These are phyloP conservation scores for Deroplatys truncata DNA, from an alignment of 2,888 invertebrate genomes.

Conservation along the genomic window DNA sequence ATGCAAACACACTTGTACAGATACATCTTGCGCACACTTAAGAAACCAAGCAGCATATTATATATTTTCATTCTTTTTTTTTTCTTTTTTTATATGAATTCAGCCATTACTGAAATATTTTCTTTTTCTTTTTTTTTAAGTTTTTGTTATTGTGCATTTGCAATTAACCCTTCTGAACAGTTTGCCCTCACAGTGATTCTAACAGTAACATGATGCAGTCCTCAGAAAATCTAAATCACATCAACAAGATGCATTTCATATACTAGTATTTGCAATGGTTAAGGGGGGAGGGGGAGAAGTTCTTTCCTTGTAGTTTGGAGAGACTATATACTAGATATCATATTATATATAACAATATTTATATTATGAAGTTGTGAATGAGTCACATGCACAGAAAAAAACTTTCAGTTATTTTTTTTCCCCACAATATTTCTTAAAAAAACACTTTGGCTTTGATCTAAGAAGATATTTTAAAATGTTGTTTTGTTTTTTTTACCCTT, in stretches of 20 bases:
- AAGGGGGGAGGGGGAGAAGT: constrained; percentile 35
- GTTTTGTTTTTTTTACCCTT: not conserved
- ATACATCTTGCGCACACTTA: constrained; percentile 37
- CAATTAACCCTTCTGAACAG: constrained; percentile 1
- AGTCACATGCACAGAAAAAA: constrained; percentile 45
- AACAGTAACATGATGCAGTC: constrained; percentile 32
- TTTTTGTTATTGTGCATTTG: constrained; percentile 20
- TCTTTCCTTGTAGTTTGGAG: constrained; percentile 25
- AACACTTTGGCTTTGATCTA: constrained; percentile 49
- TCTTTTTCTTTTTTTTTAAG: constrained; percentile 2
- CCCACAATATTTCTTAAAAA: constrained; percentile 22
- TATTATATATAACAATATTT: constrained; percentile 54
- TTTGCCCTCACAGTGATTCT: constrained; percentile 15
- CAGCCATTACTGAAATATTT: constrained; percentile 20
- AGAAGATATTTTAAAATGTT: constrained; percentile 41
- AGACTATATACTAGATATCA: constrained; percentile 32
- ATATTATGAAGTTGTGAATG: constrained; percentile 46
- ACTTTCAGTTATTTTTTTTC: not conserved
- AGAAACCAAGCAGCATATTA: constrained; percentile 48
- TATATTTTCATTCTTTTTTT: constrained; percentile 39
- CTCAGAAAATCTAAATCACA: constrained; percentile 43
- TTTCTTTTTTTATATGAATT: constrained; percentile 35
- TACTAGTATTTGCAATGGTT: constrained; percentile 37
- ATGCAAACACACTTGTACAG: constrained; percentile 35
- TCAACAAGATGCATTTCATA: constrained; percentile 40